These are phyloP conservation scores for Drosophila mettleri DNA, from an alignment of 2,888 invertebrate species.

Conservation along the genomic window DNA sequence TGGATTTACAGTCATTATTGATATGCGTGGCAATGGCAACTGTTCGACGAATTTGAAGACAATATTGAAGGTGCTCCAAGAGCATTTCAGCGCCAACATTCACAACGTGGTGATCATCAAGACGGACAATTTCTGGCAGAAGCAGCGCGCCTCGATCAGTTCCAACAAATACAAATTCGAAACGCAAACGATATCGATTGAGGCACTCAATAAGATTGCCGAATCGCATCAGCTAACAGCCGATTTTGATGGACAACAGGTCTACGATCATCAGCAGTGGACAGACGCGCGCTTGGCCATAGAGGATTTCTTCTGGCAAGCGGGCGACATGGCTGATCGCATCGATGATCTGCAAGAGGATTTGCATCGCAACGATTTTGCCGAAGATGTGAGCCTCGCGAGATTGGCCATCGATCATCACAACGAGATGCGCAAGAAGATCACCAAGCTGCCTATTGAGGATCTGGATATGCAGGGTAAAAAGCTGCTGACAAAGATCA, in stretches of 20 bases:
- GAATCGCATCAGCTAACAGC: conserved; percentile 96
- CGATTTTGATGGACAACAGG: conserved; percentile 96
- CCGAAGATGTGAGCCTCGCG: conserved; percentile 96
- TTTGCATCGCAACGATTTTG: conserved; percentile 95
- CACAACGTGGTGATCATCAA: conserved; percentile 98
- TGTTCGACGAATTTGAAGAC: conserved; percentile 98
- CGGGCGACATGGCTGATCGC: conserved; percentile 95
- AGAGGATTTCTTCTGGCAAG: conserved; percentile 98
- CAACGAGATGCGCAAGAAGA: conserved; percentile 96
- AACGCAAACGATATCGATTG: conserved; percentile 98
- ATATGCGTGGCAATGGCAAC: conserved; percentile 95
- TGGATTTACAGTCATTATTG: conserved; percentile 98
- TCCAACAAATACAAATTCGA: conserved; percentile 99
- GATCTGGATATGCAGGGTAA: conserved; percentile 96
- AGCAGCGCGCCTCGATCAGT: conserved; percentile 98
- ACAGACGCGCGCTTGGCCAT: conserved; percentile 96
- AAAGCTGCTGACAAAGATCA: conserved; percentile 86
- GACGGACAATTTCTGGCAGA: conserved; percentile 99
- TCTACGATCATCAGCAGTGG: conserved; percentile 99
- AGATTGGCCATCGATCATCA: conserved; percentile 96
- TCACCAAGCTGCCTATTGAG: conserved; percentile 96
- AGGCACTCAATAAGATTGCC: conserved; percentile 96
- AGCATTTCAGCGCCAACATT: conserved; percentile 96
- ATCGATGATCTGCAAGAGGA: conserved; percentile 97
- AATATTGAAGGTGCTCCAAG: conserved; percentile 97